Base-by-base conservation (phyloP, 1,140 invertebrate genomes). In the Cheumatopsyche charites region DNA sequence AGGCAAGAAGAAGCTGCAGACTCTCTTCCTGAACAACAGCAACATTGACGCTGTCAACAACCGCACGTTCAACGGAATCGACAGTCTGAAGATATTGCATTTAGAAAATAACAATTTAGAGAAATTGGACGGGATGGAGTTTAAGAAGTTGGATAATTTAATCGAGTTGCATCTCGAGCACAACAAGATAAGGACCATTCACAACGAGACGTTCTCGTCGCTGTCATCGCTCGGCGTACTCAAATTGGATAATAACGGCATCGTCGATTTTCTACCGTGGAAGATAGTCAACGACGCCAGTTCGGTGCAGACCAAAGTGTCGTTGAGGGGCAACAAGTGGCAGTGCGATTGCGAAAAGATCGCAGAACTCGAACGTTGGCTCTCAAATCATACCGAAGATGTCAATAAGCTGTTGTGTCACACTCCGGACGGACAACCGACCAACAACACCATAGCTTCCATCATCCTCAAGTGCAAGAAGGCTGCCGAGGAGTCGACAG, bases 31-130 rank as follows among this genome's bases (percentile, higher is more conserved):
- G 29, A 96, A 95, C 82, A 90, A 92, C 78, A 93, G 92, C 77
- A 90, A 90, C 78, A 90, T 96, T 15, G 86, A 87, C 47, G 86
- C 88, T 5, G 88, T 95, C 73, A 87, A 91, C 77, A 95, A 95
- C 83, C 88, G 91, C 79, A 93, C 93, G 17, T 95, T 96, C 82
- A 94, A 90, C 80, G 93, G 93, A 9, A 86, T 94, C 43, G 90
- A 90, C 75, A 88, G 90, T 67, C 80, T 95, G 55, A 84, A 87
- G 76, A 82, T 92, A 13, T 85, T 94, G 45, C 91, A 94, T 81
- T 86, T 95, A 74, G 91, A 94, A 80, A 89, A 92, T 80, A 95
- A 95, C 80, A 86, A 89, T 70, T 86, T 95, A 36, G 87, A 87
- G 76, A 84, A 88, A 73, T 82, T 94, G n/a, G 86, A 89, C 63